A percentile compares a stretch with the other conserved stretches of the same genome.
Conservation (phyloP, 2,888 invertebrate species). For the Lithosia quadra region DNA sequence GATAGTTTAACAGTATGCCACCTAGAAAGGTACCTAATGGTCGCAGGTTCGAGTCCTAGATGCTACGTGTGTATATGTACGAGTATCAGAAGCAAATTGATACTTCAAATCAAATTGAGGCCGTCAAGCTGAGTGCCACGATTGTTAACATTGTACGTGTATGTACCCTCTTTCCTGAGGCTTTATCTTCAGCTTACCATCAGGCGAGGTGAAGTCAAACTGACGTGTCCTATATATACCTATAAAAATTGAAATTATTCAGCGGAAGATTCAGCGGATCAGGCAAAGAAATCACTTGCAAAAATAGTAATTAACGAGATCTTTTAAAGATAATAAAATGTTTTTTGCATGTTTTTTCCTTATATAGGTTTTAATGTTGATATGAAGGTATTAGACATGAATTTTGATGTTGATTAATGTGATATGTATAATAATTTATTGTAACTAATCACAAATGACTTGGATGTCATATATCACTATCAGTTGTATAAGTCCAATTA, state of each 20-base stretch:
- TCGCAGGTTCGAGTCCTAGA: too few relatives aligned
- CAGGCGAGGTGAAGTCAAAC: too few relatives aligned
- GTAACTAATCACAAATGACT: not conserved
- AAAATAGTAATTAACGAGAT: not conserved
- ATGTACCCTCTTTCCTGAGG: too few relatives aligned
- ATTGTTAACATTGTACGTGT: too few relatives aligned
- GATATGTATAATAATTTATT: not conserved
- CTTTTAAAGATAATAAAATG: not conserved
- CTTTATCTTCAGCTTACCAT: too few relatives aligned
- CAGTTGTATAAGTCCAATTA: not conserved
- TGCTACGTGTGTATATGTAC: too few relatives aligned
- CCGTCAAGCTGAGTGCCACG: too few relatives aligned
- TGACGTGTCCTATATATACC: too few relatives aligned
- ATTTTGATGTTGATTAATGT: conserved; percentile 6
- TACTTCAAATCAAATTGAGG: too few relatives aligned
- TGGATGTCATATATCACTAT: not conserved
- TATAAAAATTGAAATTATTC: not conserved
- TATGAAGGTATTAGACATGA: not conserved
- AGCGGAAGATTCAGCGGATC: not conserved
- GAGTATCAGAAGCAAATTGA: too few relatives aligned
- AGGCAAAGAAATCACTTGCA: not conserved
- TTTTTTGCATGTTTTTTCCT: not conserved
- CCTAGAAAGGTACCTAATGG: too few relatives aligned
- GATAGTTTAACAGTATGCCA: too few relatives aligned
- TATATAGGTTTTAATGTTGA: not conserved